Evolutionary conservation across 2,113 vertebrate genomes (phyloP), one percentile per base, ranked within the genome.

Genomic region (Corythaeola cristata): DNA sequence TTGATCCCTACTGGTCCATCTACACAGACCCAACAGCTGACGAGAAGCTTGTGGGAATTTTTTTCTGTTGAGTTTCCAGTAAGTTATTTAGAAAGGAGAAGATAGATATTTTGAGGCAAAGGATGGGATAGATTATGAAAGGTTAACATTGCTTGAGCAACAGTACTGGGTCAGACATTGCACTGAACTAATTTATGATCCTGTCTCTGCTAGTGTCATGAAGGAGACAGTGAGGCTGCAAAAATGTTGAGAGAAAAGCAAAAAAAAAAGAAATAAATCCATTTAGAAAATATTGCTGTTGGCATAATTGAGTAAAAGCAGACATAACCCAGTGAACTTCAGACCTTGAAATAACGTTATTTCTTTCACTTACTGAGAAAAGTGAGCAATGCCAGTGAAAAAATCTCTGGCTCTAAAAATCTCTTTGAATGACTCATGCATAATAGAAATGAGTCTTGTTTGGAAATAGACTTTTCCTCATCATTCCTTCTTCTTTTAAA

Each of bases 311-410:
- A 92, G 30, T 68, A 88, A 93, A 97, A 95, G 69, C 81, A 93
- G 74, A 91, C 66, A 71, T 89, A 89, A 89, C 74, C 44, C 37
- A 69, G 66, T 95, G 91, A 85, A 90, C 85, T 97, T 93, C 72
- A 96, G 84, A 82, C 50, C 60, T 15, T 68, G 71, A 93, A 86
- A n/a, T 56, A 88, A 84, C 80, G 28, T 60, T 88, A 37, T 85
- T 83, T 88, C 58, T 90, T 89, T 95, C 3, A 17, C 60, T 92
- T 92, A 71, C 28, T 73, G 75, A 79, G 62, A 72, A 79, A 91
- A 96, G 60, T 64, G 50, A 94, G 58, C 44, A 62, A 83, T 55
- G 41, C 24, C 89, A 95, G 21, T 74, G 47, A 85, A 81, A 92
- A 92, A 62, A 12, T n/a, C 30, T 64, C 66, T 88, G 67, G 33